A percentile compares a stretch with the other conserved stretches of the same genome.
Conservation (phyloP, 2,797 vertebrate genomes). For the Hemibagrus guttatus region DNA sequence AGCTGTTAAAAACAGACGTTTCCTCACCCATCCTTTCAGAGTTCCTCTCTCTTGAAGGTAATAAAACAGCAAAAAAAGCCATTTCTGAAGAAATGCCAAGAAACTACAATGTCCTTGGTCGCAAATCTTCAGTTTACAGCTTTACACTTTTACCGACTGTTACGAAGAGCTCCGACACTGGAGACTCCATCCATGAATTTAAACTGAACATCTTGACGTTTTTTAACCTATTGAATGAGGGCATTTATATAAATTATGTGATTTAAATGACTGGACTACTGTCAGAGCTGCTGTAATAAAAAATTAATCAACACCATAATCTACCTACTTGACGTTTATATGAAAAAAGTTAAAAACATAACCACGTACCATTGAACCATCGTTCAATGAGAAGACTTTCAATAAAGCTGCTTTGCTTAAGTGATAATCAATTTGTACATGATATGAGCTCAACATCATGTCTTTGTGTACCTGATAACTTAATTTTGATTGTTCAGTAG, state of each 20-base stretch:
- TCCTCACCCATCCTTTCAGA: not conserved
- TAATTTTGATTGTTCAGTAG: not conserved
- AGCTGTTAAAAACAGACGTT: not conserved
- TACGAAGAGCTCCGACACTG: not conserved
- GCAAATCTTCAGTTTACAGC: not conserved
- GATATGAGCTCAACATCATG: not conserved
- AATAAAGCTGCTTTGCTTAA: not conserved
- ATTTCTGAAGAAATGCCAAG: not conserved
- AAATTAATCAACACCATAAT: not conserved
- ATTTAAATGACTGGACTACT: not conserved
- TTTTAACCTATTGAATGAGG: not conserved
- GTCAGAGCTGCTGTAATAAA: not conserved
- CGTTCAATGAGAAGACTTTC: not conserved
- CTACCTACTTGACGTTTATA: not conserved
- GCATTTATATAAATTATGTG: not conserved
- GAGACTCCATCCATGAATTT: not conserved
- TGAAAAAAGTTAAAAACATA: not conserved
- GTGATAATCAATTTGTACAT: slow-evolving; percentile 25
- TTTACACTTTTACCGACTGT: not conserved
- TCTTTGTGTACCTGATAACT: not conserved
- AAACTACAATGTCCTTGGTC: not conserved
- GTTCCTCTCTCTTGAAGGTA: not conserved
- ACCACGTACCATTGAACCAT: not conserved
- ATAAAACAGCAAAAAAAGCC: not conserved
- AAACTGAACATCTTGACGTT: not conserved